Conservation (phyloP, 2,888 invertebrate species). For the Aspidiotus rigidus region DNA sequence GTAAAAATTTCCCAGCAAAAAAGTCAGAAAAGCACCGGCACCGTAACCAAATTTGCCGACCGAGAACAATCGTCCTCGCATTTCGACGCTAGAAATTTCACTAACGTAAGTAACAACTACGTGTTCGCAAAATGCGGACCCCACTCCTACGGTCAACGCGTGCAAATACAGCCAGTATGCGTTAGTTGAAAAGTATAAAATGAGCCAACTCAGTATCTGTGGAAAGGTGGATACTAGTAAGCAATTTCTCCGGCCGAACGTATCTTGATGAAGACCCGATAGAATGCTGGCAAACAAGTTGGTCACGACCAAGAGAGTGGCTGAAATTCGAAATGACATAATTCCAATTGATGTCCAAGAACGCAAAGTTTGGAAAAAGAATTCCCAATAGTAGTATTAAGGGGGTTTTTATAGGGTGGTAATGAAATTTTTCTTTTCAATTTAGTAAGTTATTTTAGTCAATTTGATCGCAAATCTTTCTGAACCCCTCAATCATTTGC, state of each 20-base stretch:
- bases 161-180: slow-evolving; percentile 16
- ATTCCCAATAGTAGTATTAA: too few species aligned
- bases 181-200: not conserved
- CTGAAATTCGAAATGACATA: not conserved
- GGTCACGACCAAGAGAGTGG: slow-evolving; percentile 7
- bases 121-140: slow-evolving; percentile 18
- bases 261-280: slow-evolving; percentile 12
- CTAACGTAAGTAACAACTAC: slow-evolving; percentile 14
- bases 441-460: too few species aligned
- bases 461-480: too few species aligned
- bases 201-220: slow-evolving; percentile 12
- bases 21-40: slow-evolving; percentile 11
- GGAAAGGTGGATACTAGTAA: slow-evolving; percentile 13
- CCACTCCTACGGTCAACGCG: slow-evolving; percentile 6
- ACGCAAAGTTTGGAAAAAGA: too few species aligned
- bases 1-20: not conserved
- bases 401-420: too few species aligned
- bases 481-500: not conserved
- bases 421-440: too few species aligned
- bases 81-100: slow-evolving; percentile 12
- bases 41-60: slow-evolving; percentile 19
- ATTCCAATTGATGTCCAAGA: too few species aligned
- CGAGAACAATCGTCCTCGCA: slow-evolving; percentile 16
- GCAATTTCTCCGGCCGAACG: slow-evolving; percentile 16
- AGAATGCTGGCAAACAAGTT: slow-evolving; percentile 15